Conservation (phyloP, 2,797 vertebrate genomes). For the Psittacula derbiana region DNA sequence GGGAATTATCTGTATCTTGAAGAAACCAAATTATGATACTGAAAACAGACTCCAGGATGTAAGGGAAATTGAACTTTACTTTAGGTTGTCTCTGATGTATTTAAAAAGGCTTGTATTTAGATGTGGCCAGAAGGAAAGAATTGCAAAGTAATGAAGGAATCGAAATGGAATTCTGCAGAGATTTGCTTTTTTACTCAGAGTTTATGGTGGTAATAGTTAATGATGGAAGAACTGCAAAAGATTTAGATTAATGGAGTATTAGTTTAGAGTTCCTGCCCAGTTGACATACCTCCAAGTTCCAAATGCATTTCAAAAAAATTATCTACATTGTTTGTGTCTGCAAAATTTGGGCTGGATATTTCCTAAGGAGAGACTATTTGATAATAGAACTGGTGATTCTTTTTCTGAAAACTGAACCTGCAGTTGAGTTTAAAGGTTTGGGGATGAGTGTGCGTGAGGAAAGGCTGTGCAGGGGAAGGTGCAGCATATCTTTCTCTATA, state of each 20-base stretch:
- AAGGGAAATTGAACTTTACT: not conserved
- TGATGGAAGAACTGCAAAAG: constrained; percentile 24
- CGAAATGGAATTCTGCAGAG: constrained; percentile 14
- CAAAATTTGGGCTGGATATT: not conserved
- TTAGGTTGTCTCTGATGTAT: not conserved
- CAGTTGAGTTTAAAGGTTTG: not conserved
- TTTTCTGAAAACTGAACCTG: constrained; percentile 10
- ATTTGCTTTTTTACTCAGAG: not conserved
- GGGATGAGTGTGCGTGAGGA: not conserved
- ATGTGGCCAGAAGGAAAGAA: not conserved
- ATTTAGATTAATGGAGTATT: constrained; percentile 37
- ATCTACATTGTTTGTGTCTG: not conserved
- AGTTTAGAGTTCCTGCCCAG: constrained; percentile 25
- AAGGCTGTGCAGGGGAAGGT: not conserved
- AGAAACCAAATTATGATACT: not conserved
- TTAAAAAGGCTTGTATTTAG: not conserved
- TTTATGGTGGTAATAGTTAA: constrained; percentile 8
- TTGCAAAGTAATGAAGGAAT: not conserved
- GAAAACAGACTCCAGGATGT: not conserved
- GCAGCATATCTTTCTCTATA: not conserved
- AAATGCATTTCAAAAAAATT: not conserved
- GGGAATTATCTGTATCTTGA: not conserved
- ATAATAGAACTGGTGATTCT: not conserved
- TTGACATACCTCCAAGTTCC: not conserved
- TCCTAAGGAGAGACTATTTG: not conserved